These are phyloP conservation scores for Belonocnema kinseyi DNA, from an alignment of 1,140 invertebrate species.

Conservation along the genomic window DNA sequence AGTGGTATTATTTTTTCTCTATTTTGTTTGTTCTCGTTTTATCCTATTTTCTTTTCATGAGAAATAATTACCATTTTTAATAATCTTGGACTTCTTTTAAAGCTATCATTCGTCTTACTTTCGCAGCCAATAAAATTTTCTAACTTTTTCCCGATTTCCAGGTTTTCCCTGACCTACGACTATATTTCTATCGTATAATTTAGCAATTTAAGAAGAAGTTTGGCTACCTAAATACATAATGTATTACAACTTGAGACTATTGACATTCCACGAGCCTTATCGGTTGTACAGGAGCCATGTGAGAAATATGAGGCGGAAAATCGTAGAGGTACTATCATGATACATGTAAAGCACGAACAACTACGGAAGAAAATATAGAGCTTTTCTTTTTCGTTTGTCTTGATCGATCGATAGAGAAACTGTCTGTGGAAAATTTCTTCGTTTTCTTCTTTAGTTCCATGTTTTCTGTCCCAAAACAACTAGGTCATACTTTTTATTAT, in stretches of 20 bases:
- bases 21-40: too few species aligned
- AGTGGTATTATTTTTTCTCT: too few species aligned
- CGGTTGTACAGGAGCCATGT: not conserved
- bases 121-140: too few species aligned
- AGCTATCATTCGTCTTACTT: too few species aligned
- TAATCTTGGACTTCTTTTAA: too few species aligned
- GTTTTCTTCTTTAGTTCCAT: not conserved
- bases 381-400: conserved; percentile 3
- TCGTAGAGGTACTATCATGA: conserved; percentile 12
- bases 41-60: too few species aligned
- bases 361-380: not conserved
- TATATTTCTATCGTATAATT: not conserved
- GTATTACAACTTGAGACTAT: not conserved
- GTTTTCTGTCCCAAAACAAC: not conserved
- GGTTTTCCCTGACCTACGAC: not conserved
- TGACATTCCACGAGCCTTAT: not conserved
- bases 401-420: not conserved
- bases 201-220: not conserved
- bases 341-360: conserved; percentile 6
- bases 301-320: conserved; percentile 6
- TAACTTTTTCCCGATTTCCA: too few species aligned
- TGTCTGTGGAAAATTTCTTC: not conserved
- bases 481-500: too few species aligned
- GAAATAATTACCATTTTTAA: not conserved
- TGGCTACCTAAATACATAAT: not conserved